Percentiles rank a stretch among this genome's conserved stretches.
phyloP scores from a whole-genome alignment of 2,113 vertebrate species.

The Petrocephalus microphthalmus region DNA sequence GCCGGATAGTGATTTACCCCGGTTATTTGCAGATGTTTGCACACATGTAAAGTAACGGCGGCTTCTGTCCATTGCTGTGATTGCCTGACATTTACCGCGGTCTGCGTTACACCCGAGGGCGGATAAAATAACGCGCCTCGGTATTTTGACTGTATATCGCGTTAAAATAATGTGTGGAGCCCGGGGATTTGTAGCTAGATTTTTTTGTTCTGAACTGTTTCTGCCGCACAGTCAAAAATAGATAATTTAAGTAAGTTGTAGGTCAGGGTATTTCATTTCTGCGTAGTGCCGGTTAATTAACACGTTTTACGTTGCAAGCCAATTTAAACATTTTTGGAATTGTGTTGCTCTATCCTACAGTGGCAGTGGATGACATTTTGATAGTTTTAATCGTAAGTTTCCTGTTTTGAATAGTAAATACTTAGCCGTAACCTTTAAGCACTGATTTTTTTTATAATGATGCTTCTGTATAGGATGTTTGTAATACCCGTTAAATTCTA shows the following conservation, averaged over 20 bases:
- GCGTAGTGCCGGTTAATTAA: background rate
- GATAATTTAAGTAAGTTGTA: background rate
- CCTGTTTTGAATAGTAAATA: background rate
- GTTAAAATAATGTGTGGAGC: background rate
- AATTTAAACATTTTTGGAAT: background rate
- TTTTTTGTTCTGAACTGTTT: background rate
- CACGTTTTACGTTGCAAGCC: background rate
- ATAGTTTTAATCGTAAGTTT: background rate
- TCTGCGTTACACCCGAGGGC: background rate
- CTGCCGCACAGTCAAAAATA: background rate
- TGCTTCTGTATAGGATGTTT: background rate
- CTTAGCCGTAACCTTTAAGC: background rate
- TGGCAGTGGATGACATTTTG: background rate
- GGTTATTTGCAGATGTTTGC: background rate
- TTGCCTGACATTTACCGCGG: background rate
- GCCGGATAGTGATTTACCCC: background rate
- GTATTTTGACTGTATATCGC: background rate
- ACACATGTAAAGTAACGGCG: background rate
- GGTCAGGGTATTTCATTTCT: background rate
- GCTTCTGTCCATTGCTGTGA: background rate
- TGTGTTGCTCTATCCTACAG: background rate
- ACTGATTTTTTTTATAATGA: background rate
- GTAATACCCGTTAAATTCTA: background rate
- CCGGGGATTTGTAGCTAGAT: background rate
- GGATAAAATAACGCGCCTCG: background rate